phyloP scores from a whole-genome alignment of 2,113 vertebrate species.

The Bubo scandiacus region DNA sequence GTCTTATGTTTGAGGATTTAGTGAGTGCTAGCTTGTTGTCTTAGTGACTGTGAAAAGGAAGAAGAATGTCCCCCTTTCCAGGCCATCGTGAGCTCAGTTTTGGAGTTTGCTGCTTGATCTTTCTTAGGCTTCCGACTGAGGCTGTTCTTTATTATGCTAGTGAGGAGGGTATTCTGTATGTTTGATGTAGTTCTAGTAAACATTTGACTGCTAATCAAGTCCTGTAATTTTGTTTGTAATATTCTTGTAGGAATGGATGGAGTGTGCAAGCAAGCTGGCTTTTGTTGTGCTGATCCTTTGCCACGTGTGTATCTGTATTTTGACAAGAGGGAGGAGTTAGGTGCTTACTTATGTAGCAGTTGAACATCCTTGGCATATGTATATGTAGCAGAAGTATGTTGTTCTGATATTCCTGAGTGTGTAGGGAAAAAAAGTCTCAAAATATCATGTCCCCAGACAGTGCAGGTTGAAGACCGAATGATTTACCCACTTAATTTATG shows the following conservation, averaged over 20 bases:
- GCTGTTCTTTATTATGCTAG: not conserved
- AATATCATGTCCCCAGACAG: not conserved
- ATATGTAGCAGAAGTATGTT: not conserved
- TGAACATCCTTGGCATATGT: not conserved
- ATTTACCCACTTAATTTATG: not conserved
- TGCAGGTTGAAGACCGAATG: not conserved
- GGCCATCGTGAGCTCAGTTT: not conserved
- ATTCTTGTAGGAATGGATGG: not conserved
- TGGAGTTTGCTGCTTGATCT: not conserved
- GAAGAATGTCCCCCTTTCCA: not conserved
- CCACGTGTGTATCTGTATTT: accelerated
- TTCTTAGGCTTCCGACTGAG: not conserved
- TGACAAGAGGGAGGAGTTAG: not conserved
- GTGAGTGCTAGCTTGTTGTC: not conserved
- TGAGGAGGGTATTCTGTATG: not conserved
- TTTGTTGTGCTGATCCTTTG: not conserved
- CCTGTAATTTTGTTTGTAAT: not conserved
- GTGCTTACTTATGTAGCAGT: not conserved
- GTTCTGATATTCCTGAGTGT: not conserved
- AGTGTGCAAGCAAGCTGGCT: not conserved
- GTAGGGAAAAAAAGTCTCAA: not conserved
- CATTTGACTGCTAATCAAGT: not conserved
- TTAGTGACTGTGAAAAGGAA: not conserved
- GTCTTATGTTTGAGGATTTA: not conserved
- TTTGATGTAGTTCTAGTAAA: not conserved